Percentiles rank a stretch among this genome's conserved stretches.
These are phyloP conservation scores for Cyanistes caeruleus DNA, from an alignment of 2,113 vertebrate genomes.

Conservation along the genomic window DNA sequence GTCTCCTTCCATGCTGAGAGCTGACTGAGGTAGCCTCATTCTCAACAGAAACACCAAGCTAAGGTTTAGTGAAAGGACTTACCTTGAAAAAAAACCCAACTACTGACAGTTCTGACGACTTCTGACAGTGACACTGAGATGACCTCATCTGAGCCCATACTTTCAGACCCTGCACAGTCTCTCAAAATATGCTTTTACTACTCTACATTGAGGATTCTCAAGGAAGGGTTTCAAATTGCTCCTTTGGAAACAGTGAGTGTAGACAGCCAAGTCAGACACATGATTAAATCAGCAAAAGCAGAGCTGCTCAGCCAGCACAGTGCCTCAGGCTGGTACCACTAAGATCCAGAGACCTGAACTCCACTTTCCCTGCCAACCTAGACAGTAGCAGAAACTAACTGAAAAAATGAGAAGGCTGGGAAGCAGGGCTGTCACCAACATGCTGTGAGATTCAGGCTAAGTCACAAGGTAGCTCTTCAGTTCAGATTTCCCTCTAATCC, in stretches of 20 bases:
- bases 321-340: background rate
- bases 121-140: no score
- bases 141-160: background rate
- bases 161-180: background rate
- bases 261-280: background rate
- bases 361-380: background rate
- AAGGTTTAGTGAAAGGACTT: background rate
- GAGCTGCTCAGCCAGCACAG: background rate
- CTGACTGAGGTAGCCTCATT: background rate
- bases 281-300: background rate
- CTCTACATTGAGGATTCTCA: background rate
- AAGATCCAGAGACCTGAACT: background rate
- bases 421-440: background rate
- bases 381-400: background rate
- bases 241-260: background rate
- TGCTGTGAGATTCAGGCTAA: background rate
- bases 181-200: background rate
- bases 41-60: background rate
- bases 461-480: background rate
- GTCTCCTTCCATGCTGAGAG: background rate
- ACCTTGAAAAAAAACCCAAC: background rate
- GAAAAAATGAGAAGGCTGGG: background rate
- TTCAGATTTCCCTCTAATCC: background rate
- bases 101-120: no score
- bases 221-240: background rate